These are phyloP conservation scores for Gracilinanus agilis DNA, from an alignment of 2,113 vertebrate species.

Conservation along the genomic window DNA sequence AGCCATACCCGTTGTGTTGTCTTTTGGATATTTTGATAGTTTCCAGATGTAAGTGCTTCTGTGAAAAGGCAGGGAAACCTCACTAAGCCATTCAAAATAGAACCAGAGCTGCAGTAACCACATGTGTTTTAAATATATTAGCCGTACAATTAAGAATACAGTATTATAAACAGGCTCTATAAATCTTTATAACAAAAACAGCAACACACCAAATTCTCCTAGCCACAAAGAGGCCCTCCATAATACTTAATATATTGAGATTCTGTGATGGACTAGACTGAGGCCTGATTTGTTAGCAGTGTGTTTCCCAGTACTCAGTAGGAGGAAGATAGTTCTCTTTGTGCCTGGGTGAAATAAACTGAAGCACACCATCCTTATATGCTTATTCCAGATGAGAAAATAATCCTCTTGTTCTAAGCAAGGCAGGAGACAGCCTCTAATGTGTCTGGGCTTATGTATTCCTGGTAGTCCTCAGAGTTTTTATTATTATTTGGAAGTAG, in stretches of 20 bases:
- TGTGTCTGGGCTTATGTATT: background rate
- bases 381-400: background rate
- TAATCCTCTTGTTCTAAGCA: background rate
- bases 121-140: conserved; percentile 82
- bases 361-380: background rate
- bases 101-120: conserved; percentile 22
- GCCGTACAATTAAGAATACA: conserved; percentile 77
- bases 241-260: background rate
- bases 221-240: conserved; percentile 60
- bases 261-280: conserved; percentile 8
- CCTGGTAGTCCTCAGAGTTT: background rate
- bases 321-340: background rate
- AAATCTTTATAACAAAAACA: conserved; percentile 77
- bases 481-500: conserved; percentile 17
- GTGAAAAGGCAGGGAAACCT: conserved; percentile 55
- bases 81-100: conserved; percentile 61
- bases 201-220: conserved; percentile 52
- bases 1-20: conserved; percentile 77
- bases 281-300: conserved; percentile 8
- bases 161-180: conserved; percentile 74
- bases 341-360: conserved; percentile 18
- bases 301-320: background rate
- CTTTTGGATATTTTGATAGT: conserved; percentile 81
- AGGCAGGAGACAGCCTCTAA: background rate
- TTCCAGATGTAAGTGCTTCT: conserved; percentile 81